These are phyloP conservation scores for Anthoscopus minutus DNA, from an alignment of 2,113 vertebrate genomes.

Conservation along the genomic window DNA sequence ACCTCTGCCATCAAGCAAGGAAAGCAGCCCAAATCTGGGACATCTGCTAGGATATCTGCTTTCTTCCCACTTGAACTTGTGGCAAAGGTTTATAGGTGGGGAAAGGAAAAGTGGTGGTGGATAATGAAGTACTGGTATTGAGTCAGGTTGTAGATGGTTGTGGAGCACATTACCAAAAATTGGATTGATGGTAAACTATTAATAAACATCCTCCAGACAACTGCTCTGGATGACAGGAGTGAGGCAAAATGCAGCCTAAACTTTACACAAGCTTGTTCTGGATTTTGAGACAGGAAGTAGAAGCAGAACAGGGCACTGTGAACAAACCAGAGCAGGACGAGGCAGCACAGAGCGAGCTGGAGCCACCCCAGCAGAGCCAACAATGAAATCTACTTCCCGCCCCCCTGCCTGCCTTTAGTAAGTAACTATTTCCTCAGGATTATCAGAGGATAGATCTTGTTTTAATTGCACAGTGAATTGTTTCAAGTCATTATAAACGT, in stretches of 20 bases:
- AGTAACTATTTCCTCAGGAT: background rate
- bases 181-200: background rate
- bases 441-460: slow-evolving; percentile 5
- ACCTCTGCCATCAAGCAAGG: background rate
- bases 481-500: background rate
- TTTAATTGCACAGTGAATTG: background rate
- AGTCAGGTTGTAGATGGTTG: background rate
- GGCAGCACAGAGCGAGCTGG: background rate
- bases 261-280: background rate
- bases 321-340: background rate
- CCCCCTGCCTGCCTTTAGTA: background rate
- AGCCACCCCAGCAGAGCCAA: background rate
- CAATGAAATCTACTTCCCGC: background rate
- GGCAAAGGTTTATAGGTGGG: background rate
- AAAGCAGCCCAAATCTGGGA: background rate
- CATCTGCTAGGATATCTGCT: background rate
- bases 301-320: background rate
- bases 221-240: background rate
- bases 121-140: background rate
- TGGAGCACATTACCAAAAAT: accelerated
- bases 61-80: background rate
- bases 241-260: background rate
- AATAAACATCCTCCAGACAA: background rate
- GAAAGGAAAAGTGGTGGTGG: background rate
- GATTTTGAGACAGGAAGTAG: slow-evolving; percentile 37